A percentile compares a stretch with the other conserved stretches of the same genome.
These are phyloP conservation scores for Leptogaster cylindrica DNA, from an alignment of 2,888 invertebrate genomes.

Conservation along the genomic window DNA sequence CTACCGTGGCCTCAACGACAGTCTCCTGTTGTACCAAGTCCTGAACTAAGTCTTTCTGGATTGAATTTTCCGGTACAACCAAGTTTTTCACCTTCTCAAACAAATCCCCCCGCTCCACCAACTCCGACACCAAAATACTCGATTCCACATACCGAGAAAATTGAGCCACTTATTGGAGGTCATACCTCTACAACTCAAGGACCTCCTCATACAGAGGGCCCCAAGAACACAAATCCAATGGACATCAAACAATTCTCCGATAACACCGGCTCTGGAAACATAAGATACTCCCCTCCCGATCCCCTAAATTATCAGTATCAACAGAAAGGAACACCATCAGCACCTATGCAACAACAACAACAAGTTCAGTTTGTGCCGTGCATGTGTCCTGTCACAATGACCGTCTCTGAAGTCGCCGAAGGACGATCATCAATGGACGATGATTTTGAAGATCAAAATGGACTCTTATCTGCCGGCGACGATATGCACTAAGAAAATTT, in stretches of 20 bases:
- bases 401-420: slow-evolving; percentile 40
- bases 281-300: slow-evolving; percentile 36
- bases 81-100: neutral
- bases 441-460: slow-evolving; percentile 17
- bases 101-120: neutral
- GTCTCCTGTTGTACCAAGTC: slow-evolving; percentile 3
- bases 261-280: neutral
- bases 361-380: slow-evolving; percentile 49
- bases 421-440: slow-evolving; percentile 20
- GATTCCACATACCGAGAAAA: neutral
- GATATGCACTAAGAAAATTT: neutral
- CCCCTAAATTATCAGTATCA: slow-evolving; percentile 42
- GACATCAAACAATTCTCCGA: slow-evolving; percentile 10
- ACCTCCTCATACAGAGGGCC: slow-evolving; percentile 18
- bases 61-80: neutral
- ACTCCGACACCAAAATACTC: neutral
- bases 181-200: slow-evolving; percentile 1
- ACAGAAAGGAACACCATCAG: neutral
- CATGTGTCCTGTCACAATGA: slow-evolving; percentile 48
- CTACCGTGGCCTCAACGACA: slow-evolving; percentile 40
- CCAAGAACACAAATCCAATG: neutral
- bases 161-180: neutral
- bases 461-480: neutral
- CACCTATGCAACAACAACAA: slow-evolving; percentile 38
- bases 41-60: slow-evolving; percentile 17